These are phyloP conservation scores for Microplitis manilae DNA, from an alignment of 2,888 invertebrate species.

Conservation along the genomic window DNA sequence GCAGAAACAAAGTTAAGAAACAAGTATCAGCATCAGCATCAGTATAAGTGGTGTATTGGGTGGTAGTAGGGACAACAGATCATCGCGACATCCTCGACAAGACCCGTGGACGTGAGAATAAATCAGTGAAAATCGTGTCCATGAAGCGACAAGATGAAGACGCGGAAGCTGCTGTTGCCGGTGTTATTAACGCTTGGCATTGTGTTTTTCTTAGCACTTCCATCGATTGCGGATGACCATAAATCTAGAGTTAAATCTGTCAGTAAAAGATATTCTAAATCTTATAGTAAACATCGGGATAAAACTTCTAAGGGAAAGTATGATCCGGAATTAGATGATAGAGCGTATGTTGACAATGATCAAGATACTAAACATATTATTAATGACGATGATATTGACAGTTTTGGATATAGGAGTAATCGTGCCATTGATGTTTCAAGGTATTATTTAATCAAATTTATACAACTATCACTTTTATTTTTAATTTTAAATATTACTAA, in stretches of 20 bases:
- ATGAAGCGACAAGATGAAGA: conserved; percentile 63
- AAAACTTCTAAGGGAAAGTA: conserved; percentile 51
- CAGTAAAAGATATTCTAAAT: conserved; percentile 40
- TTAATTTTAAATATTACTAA: conserved; percentile 12
- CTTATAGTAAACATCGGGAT: conserved; percentile 44
- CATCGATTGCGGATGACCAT: conserved; percentile 36
- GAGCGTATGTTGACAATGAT: conserved; percentile 10
- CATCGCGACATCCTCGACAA: conserved; percentile 27
- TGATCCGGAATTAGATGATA: conserved; percentile 39
- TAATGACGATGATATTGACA: not conserved
- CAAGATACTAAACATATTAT: not conserved
- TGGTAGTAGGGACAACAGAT: conserved; percentile 31
- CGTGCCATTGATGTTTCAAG: conserved; percentile 55
- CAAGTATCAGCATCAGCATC: not conserved
- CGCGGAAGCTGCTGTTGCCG: conserved; percentile 56
- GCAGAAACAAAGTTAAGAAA: conserved; percentile 22
- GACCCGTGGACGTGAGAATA: conserved; percentile 43
- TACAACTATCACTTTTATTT: not conserved
- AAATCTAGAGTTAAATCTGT: conserved; percentile 37
- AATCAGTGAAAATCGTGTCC: conserved; percentile 56
- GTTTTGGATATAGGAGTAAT: conserved; percentile 49
- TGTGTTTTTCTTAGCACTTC: conserved; percentile 47
- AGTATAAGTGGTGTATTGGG: conserved; percentile 19
- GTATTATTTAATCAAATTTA: conserved; percentile 45
- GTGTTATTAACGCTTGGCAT: conserved; percentile 43